Evolutionary conservation across 2,888 invertebrate genomes (phyloP).

Genomic region (Balanococcus diminutus): DNA sequence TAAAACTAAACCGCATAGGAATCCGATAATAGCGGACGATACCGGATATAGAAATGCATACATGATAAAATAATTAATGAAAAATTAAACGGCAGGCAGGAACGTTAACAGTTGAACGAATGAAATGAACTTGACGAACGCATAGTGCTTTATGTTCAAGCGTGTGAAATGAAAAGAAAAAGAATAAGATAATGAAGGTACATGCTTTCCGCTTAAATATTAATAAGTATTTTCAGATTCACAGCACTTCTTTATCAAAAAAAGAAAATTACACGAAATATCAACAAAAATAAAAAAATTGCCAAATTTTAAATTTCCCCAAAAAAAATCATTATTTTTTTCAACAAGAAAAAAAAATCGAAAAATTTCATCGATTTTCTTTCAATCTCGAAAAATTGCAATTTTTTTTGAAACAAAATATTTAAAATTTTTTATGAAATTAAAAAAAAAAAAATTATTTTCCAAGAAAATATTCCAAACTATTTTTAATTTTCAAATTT

Average conservation of each 20-base stretch:
- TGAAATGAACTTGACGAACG: conserved; percentile 1
- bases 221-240: neutral
- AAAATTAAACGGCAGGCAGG: neutral
- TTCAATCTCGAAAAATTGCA: no score
- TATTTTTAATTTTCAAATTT: no score
- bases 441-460: no score
- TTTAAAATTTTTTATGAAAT: no score
- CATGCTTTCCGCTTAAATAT: conserved; percentile 12
- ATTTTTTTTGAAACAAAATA: no score
- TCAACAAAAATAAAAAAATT: neutral
- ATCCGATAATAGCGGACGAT: neutral
- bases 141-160: neutral
- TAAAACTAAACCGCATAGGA: conserved; percentile 21
- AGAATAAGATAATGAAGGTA: neutral
- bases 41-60: conserved; percentile 17
- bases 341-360: no score
- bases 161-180: neutral
- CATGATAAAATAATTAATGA: conserved; percentile 2
- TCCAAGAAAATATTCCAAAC: no score
- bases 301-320: neutral
- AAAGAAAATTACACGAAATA: neutral
- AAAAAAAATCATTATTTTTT: no score
- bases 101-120: conserved; percentile 22
- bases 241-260: neutral
- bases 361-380: no score